These are phyloP conservation scores for Lethenteron camtschaticum DNA, from an alignment of 2,113 vertebrate species.

Conservation along the genomic window DNA sequence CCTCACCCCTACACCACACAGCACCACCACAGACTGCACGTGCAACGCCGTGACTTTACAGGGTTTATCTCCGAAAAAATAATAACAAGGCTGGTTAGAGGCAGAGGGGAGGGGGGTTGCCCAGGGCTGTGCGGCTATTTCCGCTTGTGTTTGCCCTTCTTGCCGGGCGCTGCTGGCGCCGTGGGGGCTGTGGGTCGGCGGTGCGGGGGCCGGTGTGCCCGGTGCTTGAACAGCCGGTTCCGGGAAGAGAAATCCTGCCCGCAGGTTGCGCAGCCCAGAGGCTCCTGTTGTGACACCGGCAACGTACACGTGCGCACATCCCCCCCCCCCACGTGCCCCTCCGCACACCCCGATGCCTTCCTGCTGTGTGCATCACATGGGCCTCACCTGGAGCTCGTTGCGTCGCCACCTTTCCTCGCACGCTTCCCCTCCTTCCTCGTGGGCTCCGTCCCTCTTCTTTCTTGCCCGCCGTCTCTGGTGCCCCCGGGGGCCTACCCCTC, in stretches of 20 bases:
- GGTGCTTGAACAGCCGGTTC: slow-evolving; percentile 79
- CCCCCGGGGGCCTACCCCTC: too few species aligned
- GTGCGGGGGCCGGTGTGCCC: slow-evolving; percentile 32
- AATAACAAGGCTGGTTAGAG: slow-evolving; percentile 10
- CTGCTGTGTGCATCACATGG: too few species aligned
- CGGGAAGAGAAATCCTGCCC: slow-evolving; percentile 46
- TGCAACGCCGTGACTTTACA: not conserved
- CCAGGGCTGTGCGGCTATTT: slow-evolving; percentile 46
- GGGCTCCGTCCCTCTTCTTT: too few species aligned
- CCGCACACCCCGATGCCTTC: too few species aligned
- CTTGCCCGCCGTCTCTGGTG: too few species aligned
- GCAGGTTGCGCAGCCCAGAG: slow-evolving; percentile 45
- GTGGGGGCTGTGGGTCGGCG: slow-evolving; percentile 15
- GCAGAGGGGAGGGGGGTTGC: not conserved
- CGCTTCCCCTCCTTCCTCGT: too few species aligned
- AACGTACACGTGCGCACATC: too few species aligned
- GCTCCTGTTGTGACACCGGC: slow-evolving; percentile 12
- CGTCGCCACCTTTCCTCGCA: too few species aligned
- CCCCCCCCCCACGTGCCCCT: too few species aligned
- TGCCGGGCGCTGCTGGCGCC: slow-evolving; percentile 14
- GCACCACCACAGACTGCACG: slow-evolving; percentile 10
- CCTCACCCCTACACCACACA: slow-evolving; percentile 8
- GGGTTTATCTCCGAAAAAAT: slow-evolving; percentile 6
- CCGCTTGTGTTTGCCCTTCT: slow-evolving; percentile 42
- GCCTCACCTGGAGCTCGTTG: too few species aligned